These are phyloP conservation scores for Coptotermes formosanus DNA, from an alignment of 1,140 invertebrate species.

Conservation along the genomic window DNA sequence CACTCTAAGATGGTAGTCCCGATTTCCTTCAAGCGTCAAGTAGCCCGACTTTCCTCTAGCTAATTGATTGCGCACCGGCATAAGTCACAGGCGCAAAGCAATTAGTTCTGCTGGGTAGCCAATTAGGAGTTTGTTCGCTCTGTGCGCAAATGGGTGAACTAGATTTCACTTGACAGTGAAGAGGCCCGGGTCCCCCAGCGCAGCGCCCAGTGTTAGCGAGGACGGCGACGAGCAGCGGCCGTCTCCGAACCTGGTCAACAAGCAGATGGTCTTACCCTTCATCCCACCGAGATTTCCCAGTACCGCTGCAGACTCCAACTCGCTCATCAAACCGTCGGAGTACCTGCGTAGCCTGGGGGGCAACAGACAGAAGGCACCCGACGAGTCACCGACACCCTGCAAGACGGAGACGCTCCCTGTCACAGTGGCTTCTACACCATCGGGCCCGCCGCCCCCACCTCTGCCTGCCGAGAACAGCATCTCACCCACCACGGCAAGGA, in stretches of 20 bases:
- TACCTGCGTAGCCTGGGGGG: slow-evolving; percentile 67
- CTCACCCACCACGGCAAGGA: neutral
- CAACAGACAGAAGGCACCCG: neutral
- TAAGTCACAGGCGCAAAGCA: neutral
- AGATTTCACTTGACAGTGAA: slow-evolving; percentile 13
- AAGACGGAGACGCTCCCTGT: slow-evolving; percentile 46
- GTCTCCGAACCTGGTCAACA: slow-evolving; percentile 67
- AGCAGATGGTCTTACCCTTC: slow-evolving; percentile 80
- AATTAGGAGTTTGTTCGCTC: neutral
- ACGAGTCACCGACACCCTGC: slow-evolving; percentile 39
- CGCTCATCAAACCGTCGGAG: slow-evolving; percentile 87
- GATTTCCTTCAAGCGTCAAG: no score
- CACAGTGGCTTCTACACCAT: slow-evolving; percentile 30
- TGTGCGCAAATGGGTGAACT: slow-evolving; percentile 17
- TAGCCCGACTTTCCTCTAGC: no score
- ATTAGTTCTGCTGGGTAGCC: neutral
- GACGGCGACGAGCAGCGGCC: neutral
- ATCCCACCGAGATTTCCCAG: slow-evolving; percentile 83
- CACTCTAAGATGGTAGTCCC: no score
- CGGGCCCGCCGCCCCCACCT: neutral
- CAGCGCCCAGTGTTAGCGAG: neutral
- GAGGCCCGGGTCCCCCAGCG: neutral
- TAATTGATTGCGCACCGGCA: neutral
- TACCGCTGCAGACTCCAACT: slow-evolving; percentile 64
- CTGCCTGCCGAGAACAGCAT: neutral